These are phyloP conservation scores for Dendrolimus kikuchii DNA, from an alignment of 1,140 invertebrate species.

Conservation along the genomic window DNA sequence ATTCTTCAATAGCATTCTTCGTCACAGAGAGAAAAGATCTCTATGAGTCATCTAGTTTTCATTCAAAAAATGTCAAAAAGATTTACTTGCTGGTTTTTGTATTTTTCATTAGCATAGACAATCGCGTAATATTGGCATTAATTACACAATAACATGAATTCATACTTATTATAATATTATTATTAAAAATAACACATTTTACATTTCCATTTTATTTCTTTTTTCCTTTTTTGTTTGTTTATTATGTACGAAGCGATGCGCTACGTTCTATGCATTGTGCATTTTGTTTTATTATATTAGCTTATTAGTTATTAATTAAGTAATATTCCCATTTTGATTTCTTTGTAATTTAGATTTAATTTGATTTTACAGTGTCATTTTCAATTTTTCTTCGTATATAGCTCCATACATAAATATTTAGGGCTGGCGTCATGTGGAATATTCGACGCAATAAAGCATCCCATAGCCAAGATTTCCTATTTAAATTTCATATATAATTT, in stretches of 20 bases:
- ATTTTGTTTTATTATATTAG: constrained; percentile 29
- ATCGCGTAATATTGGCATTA: constrained; percentile 26
- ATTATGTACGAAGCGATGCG: constrained; percentile 10
- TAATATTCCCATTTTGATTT: constrained; percentile 60
- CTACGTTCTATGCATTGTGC: constrained; percentile 23
- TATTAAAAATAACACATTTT: constrained; percentile 35
- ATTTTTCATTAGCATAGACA: too few relatives aligned
- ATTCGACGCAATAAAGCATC: too few relatives aligned
- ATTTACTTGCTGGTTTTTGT: too few relatives aligned
- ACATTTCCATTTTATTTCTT: constrained; percentile 53
- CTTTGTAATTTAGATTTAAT: constrained; percentile 42
- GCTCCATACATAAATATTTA: too few relatives aligned
- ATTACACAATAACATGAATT: constrained; percentile 56
- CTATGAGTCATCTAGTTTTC: too few relatives aligned
- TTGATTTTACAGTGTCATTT: constrained; percentile 45
- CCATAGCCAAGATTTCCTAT: too few relatives aligned
- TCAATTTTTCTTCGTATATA: constrained; percentile 20
- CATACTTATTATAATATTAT: constrained; percentile 40
- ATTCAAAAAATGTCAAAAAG: too few relatives aligned
- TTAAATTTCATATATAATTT: too few relatives aligned
- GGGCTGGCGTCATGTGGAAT: too few relatives aligned
- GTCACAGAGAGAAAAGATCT: too few relatives aligned
- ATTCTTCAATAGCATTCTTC: too few relatives aligned
- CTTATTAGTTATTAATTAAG: constrained; percentile 48
- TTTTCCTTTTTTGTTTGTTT: constrained; percentile 16